Percentiles rank a stretch among this genome's conserved stretches.
These are phyloP conservation scores for Diachasma alloeum DNA, from an alignment of 1,140 invertebrate species.

Conservation along the genomic window DNA sequence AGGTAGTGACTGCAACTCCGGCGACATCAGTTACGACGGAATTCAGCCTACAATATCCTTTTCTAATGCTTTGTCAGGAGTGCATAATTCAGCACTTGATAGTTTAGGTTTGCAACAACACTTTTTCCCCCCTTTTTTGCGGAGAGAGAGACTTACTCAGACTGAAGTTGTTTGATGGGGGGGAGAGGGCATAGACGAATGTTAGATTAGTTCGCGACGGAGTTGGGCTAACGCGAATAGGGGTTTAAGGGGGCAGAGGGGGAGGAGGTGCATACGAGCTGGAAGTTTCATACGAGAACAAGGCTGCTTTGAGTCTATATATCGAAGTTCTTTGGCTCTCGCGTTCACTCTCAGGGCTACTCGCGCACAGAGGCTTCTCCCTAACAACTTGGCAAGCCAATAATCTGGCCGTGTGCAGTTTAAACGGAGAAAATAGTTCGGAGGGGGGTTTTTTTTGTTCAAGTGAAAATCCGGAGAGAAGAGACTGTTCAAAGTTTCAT, in stretches of 20 bases:
- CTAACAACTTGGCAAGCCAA: constrained; percentile 47
- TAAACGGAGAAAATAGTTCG: constrained; percentile 24
- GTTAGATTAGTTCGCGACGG: constrained; percentile 58
- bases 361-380: constrained; percentile 37
- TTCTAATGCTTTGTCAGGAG: constrained; percentile 65
- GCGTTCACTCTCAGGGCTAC: constrained; percentile 38
- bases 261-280: constrained; percentile 41
- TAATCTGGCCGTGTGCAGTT: constrained; percentile 51
- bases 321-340: constrained; percentile 51
- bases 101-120: no score
- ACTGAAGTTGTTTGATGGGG: not conserved
- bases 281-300: constrained; percentile 52
- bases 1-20: constrained; percentile 87
- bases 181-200: constrained; percentile 46
- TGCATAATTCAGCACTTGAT: not conserved
- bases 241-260: constrained; percentile 15
- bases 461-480: constrained; percentile 1
- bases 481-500: constrained; percentile 3
- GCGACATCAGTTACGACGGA: constrained; percentile 86
- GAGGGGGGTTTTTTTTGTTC: constrained; percentile 6
- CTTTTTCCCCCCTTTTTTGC: no score
- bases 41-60: constrained; percentile 95
- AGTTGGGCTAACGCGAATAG: constrained; percentile 52
- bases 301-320: constrained; percentile 28
- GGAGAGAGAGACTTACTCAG: not conserved